Evolutionary conservation across 2,797 vertebrate genomes (phyloP), one percentile per base, ranked within the genome.

Genomic region (Manis javanica): DNA sequence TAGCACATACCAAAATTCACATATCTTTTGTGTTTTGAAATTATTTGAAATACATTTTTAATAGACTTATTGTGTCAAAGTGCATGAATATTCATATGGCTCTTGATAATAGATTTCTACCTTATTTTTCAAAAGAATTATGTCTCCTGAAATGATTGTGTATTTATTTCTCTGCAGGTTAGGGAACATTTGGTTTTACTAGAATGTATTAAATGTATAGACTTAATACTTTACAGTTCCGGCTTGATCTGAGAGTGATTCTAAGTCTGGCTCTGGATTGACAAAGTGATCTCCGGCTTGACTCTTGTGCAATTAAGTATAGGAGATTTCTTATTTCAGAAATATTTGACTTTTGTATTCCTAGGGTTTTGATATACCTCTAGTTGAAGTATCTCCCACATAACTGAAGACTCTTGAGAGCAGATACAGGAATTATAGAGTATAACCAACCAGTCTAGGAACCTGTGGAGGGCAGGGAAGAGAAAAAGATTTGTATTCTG

Each of bases 81-180:
- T 59, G 8, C 29, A 59, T 37, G 77, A 91, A 68, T 59, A 59
- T 46, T 42, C 29, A 7, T 51, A 55, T 90, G 78, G 7, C 55
- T 85, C 53, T 68, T 84, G 42, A 9, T 51, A 69, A 46, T 31
- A 13, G n/a, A 63, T 78, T 34, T 94, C 34, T 53, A 85, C 19
- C 15, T 94, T 85, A 39, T 69, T 94, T 82, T 78, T 39, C 63
- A 78, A 90, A 78, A 61, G 63, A 78, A 84, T 69, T 57, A 23
- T 53, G 34, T 78, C 4, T 72, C 55, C 72, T 85, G 64, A 71
- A 83, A 79, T 53, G 12, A 85, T 42, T 72, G 72, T 72, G 34
- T n/a, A 34, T 71, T 87, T 81, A 71, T 46, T 81, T 78, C 46
- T 64, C 64, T 86, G 72, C 23, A 68, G 39, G n/a, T 39, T n/a